phyloP scores from a whole-genome alignment of 2,797 vertebrate species.

The Anas georgica region DNA sequence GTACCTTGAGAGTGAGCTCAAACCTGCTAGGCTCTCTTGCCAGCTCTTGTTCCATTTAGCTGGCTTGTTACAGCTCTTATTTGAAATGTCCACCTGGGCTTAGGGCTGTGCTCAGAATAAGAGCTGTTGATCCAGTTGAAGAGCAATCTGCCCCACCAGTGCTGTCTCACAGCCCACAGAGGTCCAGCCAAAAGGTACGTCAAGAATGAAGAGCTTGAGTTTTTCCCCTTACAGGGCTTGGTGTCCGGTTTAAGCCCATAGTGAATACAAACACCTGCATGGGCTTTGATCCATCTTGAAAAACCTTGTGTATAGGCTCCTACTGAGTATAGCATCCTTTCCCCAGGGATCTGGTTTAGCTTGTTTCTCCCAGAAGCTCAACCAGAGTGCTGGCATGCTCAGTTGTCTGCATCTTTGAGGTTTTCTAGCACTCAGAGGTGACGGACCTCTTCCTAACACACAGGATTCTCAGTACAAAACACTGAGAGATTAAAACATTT shows the following conservation, averaged over 20 bases:
- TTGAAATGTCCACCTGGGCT: not conserved
- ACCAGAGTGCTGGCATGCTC: not conserved
- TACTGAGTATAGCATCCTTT: not conserved
- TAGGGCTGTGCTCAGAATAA: not conserved
- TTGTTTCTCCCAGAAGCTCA: not conserved
- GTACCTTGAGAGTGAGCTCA: not conserved
- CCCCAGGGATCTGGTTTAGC: not conserved
- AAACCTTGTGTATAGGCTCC: not conserved
- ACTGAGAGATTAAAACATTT: not conserved
- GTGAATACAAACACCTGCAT: not conserved
- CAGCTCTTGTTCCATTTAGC: accelerated
- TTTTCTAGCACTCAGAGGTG: not conserved
- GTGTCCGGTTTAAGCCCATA: not conserved
- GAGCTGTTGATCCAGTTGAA: not conserved
- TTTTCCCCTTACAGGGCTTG: not conserved
- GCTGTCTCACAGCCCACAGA: not conserved
- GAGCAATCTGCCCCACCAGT: not conserved
- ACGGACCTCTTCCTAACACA: not conserved
- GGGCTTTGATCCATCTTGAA: not conserved
- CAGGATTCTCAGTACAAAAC: not conserved
- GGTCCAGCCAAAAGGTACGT: not conserved
- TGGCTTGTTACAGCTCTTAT: not conserved
- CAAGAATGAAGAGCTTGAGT: not conserved
- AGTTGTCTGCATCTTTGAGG: not conserved
- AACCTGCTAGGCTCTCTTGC: not conserved